A percentile compares a stretch with the other conserved stretches of the same genome.
These are phyloP conservation scores for Nowickia ferox DNA, from an alignment of 2,888 invertebrate genomes.

Conservation along the genomic window DNA sequence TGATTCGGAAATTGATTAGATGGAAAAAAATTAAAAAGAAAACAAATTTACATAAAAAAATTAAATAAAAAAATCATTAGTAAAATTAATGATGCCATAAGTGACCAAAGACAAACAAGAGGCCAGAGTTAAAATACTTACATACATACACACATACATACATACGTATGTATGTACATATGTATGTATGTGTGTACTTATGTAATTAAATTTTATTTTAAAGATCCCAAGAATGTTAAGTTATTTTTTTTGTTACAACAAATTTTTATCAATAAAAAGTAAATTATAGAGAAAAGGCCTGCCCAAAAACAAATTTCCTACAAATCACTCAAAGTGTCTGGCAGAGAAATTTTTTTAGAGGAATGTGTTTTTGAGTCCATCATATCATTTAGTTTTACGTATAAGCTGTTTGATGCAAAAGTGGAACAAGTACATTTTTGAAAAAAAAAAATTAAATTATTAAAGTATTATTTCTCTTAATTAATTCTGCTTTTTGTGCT, in stretches of 20 bases:
- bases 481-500: too few species aligned
- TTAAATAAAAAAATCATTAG: not conserved
- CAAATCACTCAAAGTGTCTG: not conserved
- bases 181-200: too few species aligned
- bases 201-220: not conserved
- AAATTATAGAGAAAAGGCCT: not conserved
- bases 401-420: too few species aligned
- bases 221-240: not conserved
- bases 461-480: too few species aligned
- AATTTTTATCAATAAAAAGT: not conserved
- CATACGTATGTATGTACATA: too few species aligned
- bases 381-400: too few species aligned
- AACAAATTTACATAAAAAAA: constrained; percentile 6
- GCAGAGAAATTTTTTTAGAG: too few species aligned
- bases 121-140: not conserved
- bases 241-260: not conserved
- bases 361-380: too few species aligned
- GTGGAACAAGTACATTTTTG: too few species aligned
- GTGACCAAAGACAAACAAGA: constrained; percentile 13
- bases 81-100: constrained; percentile 41
- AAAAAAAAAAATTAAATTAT: too few species aligned
- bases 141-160: too few species aligned
- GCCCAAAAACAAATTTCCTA: not conserved
- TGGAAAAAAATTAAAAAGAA: not conserved
- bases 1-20: constrained; percentile 55